Evolutionary conservation across 2,797 vertebrate genomes (phyloP).

Genomic region (Coregonus sp.): DNA sequence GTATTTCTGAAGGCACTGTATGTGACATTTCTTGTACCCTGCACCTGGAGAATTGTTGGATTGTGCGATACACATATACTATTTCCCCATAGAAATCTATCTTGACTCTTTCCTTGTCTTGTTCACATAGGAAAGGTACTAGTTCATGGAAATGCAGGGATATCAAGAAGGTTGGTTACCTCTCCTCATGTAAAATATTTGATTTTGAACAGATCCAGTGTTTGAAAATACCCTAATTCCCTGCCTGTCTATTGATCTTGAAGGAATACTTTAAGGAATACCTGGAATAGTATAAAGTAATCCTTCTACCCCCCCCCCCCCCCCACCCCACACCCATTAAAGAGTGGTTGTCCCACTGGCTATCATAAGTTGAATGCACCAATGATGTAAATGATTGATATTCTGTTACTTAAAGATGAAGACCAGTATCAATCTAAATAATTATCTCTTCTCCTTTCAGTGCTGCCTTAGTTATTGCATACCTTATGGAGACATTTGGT

Average conservation of each 20-base stretch:
- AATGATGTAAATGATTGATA: not conserved
- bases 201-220: not conserved
- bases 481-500: slow-evolving; percentile 99
- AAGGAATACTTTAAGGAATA: too few species aligned
- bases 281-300: too few species aligned
- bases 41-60: not conserved
- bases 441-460: slow-evolving; percentile 55
- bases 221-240: not conserved
- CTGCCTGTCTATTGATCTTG: not conserved
- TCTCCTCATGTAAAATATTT: not conserved
- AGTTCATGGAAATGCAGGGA: slow-evolving; percentile 97
- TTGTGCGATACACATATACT: not conserved
- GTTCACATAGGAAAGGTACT: slow-evolving; percentile 89
- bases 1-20: too few species aligned
- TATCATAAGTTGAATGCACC: too few species aligned
- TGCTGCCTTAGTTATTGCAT: slow-evolving; percentile 95
- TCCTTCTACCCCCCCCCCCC: too few species aligned
- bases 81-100: not conserved
- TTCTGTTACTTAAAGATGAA: not conserved
- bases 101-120: slow-evolving; percentile 7
- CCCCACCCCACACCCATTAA: too few species aligned
- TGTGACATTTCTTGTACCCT: not conserved
- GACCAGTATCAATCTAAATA: not conserved
- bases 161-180: slow-evolving; percentile 90
- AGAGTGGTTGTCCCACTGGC: too few species aligned